Evolutionary conservation across 2,888 invertebrate genomes (phyloP).

Genomic region (Scaptomyza flava): DNA sequence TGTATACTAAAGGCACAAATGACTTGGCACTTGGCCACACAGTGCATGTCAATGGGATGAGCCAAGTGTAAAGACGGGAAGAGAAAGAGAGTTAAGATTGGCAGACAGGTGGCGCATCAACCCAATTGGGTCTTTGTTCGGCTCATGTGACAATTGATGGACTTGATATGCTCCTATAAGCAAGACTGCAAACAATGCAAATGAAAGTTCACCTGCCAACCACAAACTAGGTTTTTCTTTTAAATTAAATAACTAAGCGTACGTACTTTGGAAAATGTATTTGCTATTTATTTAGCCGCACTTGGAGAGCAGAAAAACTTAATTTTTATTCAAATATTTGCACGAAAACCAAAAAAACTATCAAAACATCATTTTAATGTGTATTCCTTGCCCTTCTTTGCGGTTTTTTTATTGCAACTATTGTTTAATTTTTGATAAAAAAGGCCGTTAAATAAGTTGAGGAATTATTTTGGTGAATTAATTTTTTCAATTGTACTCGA

Average conservation of each 20-base stretch:
- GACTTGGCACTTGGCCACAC: slow-evolving; percentile 44
- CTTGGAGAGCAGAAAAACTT: too few species aligned
- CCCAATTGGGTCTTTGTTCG: slow-evolving; percentile 45
- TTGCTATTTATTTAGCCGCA: too few species aligned
- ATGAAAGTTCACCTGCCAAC: slow-evolving; percentile 30
- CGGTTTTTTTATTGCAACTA: too few species aligned
- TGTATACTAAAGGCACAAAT: slow-evolving; percentile 16
- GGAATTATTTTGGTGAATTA: too few species aligned
- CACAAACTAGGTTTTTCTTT: background rate
- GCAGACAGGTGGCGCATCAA: slow-evolving; percentile 38
- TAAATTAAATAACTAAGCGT: slow-evolving; percentile 3
- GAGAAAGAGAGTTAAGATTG: slow-evolving; percentile 12
- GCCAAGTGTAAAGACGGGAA: slow-evolving; percentile 2
- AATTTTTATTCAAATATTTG: too few species aligned
- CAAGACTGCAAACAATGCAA: slow-evolving; percentile 30
- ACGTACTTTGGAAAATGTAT: background rate
- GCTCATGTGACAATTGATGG: slow-evolving; percentile 51
- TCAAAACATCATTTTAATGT: too few species aligned
- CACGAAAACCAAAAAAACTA: too few species aligned
- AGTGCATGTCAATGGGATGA: slow-evolving; percentile 21
- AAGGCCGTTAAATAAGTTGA: too few species aligned
- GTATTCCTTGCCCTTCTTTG: too few species aligned
- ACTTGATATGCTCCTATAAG: slow-evolving; percentile 50
- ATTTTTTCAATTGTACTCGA: too few species aligned
- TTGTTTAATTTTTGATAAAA: too few species aligned